Conservation (phyloP, 1,140 invertebrate genomes). For the Drosophila sechellia region DNA sequence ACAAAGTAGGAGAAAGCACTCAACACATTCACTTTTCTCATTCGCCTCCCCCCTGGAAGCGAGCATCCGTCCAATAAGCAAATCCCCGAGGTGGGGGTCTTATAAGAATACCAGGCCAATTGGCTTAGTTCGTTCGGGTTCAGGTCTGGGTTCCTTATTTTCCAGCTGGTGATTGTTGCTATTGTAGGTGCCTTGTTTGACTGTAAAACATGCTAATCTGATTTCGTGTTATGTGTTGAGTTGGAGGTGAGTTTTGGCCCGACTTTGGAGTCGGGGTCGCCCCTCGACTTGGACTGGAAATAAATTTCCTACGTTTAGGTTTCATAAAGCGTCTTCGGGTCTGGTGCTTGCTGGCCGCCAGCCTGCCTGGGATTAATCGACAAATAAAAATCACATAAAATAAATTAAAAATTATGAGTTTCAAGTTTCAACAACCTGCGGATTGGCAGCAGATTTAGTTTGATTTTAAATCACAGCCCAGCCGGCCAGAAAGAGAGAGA, state of each 20-base stretch:
- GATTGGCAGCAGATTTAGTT: slow-evolving; percentile 80
- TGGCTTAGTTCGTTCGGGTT: slow-evolving; percentile 69
- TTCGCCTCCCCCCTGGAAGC: slow-evolving; percentile 13
- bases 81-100: slow-evolving; percentile 28
- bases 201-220: slow-evolving; percentile 82
- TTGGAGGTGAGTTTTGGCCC: slow-evolving; percentile 38
- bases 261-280: slow-evolving; percentile 13
- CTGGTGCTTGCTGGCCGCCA: slow-evolving; percentile 26
- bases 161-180: slow-evolving; percentile 11
- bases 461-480: slow-evolving; percentile 69
- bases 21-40: slow-evolving; percentile 78
- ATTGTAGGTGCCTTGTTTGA: slow-evolving; percentile 56
- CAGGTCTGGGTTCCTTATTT: slow-evolving; percentile 33
- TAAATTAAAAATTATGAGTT: slow-evolving; percentile 84
- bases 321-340: slow-evolving; percentile 76
- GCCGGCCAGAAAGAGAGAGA: slow-evolving; percentile 14
- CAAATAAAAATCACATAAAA: slow-evolving; percentile 84
- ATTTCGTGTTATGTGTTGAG: slow-evolving; percentile 82
- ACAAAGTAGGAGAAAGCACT: slow-evolving; percentile 79
- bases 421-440: slow-evolving; percentile 78
- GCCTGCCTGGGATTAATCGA: slow-evolving; percentile 70
- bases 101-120: slow-evolving; percentile 61
- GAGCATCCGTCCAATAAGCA: slow-evolving; percentile 20
- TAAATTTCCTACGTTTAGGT: slow-evolving; percentile 83
- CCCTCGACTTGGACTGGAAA: slow-evolving; percentile 53